phyloP scores from a whole-genome alignment of 2,797 vertebrate genomes.

The Spinus olivaceus region DNA sequence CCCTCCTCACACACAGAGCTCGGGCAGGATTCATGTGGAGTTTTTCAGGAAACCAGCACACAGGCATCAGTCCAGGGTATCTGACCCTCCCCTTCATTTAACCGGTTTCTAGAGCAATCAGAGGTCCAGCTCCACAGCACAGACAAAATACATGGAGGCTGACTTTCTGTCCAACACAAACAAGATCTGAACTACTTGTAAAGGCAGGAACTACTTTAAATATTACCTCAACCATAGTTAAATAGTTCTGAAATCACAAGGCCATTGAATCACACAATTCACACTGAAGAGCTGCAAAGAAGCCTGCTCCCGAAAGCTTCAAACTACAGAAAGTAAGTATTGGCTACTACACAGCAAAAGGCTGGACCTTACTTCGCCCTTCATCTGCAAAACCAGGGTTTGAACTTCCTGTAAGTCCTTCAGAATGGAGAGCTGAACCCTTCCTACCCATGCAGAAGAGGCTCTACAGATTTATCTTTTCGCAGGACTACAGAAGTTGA shows the following conservation, averaged over 20 bases:
- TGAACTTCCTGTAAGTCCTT: background rate
- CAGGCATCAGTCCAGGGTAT: background rate
- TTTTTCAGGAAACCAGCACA: background rate
- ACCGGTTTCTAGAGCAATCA: accelerated
- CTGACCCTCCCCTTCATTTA: background rate
- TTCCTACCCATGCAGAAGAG: accelerated
- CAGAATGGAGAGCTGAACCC: background rate
- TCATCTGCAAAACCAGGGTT: background rate
- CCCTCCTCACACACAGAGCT: background rate
- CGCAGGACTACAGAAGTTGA: accelerated
- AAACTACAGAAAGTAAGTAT: background rate
- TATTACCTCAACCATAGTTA: background rate
- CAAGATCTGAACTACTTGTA: background rate
- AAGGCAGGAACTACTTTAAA: background rate
- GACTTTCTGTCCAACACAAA: background rate
- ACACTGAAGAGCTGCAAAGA: background rate
- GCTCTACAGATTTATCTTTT: accelerated
- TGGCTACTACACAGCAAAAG: background rate
- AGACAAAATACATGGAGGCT: accelerated
- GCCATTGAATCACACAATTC: accelerated
- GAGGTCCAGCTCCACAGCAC: background rate
- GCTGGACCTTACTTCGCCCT: background rate
- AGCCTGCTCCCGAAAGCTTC: background rate
- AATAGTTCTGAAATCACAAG: background rate
- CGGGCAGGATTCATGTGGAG: background rate